phyloP scores from a whole-genome alignment of 2,113 vertebrate genomes.

The Cinclus mexicanus region DNA sequence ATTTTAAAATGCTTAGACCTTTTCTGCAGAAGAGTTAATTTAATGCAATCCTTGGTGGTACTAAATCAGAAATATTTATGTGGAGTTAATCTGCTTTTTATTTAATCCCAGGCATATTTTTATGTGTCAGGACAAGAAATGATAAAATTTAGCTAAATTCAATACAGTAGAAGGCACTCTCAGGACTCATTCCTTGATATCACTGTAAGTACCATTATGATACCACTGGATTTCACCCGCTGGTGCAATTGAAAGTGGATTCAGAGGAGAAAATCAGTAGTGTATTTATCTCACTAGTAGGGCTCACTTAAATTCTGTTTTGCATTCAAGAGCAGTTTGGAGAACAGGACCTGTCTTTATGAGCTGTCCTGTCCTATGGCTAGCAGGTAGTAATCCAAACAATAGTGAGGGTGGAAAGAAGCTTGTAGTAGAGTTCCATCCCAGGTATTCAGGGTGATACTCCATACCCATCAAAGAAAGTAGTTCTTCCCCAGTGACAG shows the following conservation, averaged over 20 bases:
- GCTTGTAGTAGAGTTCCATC: background rate
- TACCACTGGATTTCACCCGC: background rate
- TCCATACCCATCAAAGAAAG: background rate
- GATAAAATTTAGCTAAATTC: background rate
- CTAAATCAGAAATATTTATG: background rate
- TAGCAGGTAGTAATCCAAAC: background rate
- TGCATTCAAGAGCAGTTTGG: background rate
- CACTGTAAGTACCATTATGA: rapidly evolving
- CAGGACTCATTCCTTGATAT: background rate
- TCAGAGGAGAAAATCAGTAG: background rate
- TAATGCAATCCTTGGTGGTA: background rate
- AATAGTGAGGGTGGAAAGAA: background rate
- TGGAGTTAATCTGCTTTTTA: background rate
- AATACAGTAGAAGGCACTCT: background rate
- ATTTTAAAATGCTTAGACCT: background rate
- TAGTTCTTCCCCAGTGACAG: background rate
- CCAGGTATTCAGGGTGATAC: background rate
- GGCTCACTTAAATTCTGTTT: background rate
- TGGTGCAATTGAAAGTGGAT: background rate
- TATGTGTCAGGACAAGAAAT: background rate
- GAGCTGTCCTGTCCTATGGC: rapidly evolving
- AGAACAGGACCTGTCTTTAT: background rate
- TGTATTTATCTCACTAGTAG: background rate
- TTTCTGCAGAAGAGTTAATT: background rate
- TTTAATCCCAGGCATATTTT: background rate